Evolutionary conservation across 2,113 vertebrate species (phyloP).

Genomic region (Aythya baeri): DNA sequence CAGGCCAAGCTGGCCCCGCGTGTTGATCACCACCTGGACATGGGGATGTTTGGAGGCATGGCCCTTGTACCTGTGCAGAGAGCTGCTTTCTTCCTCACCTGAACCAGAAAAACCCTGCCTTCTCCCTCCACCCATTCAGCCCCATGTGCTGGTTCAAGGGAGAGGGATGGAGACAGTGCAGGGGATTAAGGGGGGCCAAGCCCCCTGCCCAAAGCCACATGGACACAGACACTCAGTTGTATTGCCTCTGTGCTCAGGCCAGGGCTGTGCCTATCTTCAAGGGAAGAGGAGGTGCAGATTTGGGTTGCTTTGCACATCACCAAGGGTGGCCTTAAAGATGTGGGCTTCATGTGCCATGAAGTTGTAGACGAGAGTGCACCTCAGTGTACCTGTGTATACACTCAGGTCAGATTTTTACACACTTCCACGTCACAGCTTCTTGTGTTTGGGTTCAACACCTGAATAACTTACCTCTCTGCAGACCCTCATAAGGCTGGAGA

Average conservation of each 20-base stretch:
- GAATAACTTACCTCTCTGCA: background rate
- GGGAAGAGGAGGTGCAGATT: background rate
- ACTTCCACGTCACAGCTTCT: background rate
- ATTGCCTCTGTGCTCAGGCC: background rate
- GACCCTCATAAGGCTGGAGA: background rate
- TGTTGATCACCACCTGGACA: background rate
- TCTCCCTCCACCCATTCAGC: background rate
- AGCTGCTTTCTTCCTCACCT: background rate
- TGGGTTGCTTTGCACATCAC: background rate
- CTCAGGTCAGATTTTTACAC: background rate
- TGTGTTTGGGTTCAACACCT: background rate
- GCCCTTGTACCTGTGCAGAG: background rate
- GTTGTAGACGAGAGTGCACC: background rate
- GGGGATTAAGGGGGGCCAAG: rapidly evolving
- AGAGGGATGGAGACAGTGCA: background rate
- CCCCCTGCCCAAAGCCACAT: background rate
- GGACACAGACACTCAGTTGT: background rate
- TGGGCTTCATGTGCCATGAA: background rate
- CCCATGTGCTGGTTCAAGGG: background rate
- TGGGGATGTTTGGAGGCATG: background rate
- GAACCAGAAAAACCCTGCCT: background rate
- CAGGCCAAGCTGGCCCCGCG: background rate
- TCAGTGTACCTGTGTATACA: background rate
- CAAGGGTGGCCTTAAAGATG: background rate
- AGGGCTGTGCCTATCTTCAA: background rate